Conservation (phyloP, 2,888 invertebrate species). For the Drosophila kokeensis region DNA sequence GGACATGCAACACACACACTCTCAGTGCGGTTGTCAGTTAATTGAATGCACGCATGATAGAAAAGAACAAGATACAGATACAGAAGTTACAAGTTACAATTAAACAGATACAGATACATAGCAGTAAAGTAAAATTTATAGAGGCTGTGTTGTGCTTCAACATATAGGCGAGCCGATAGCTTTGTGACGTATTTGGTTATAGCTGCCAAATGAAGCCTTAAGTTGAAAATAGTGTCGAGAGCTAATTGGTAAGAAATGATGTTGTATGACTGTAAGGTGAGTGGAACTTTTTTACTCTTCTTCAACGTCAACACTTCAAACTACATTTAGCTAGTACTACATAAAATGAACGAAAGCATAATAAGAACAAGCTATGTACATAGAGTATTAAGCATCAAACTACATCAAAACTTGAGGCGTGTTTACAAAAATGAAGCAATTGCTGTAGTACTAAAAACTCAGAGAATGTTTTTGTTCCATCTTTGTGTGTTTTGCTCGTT, state of each 20-base stretch:
- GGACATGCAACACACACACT: constrained; percentile 43
- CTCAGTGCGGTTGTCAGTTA: constrained; percentile 50
- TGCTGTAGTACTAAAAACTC: constrained; percentile 1
- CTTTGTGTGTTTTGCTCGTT: constrained; percentile 1
- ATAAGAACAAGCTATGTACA: constrained; percentile 17
- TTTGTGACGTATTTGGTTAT: constrained; percentile 8
- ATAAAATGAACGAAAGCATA: constrained; percentile 14
- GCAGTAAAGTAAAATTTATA: constrained; percentile 34
- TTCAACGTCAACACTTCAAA: constrained; percentile 15
- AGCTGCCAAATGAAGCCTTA: constrained; percentile 41
- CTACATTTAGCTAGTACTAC: constrained; percentile 39
- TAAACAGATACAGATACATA: constrained; percentile 28
- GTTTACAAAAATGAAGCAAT: constrained; percentile 21
- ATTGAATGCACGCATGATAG: constrained; percentile 65
- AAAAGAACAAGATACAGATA: constrained; percentile 48
- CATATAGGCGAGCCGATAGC: constrained; percentile 23
- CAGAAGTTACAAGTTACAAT: constrained; percentile 15
- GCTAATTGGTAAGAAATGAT: constrained; percentile 23
- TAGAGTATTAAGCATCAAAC: constrained; percentile 11
- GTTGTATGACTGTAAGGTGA: constrained; percentile 32
- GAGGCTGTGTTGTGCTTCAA: constrained; percentile 22
- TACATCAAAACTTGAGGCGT: constrained; percentile 17
- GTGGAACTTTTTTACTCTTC: constrained; percentile 20
- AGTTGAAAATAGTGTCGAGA: constrained; percentile 48
- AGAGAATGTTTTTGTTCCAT: constrained; percentile 16